These are phyloP conservation scores for Sylvietta virens DNA, from an alignment of 2,113 vertebrate genomes.

Conservation along the genomic window DNA sequence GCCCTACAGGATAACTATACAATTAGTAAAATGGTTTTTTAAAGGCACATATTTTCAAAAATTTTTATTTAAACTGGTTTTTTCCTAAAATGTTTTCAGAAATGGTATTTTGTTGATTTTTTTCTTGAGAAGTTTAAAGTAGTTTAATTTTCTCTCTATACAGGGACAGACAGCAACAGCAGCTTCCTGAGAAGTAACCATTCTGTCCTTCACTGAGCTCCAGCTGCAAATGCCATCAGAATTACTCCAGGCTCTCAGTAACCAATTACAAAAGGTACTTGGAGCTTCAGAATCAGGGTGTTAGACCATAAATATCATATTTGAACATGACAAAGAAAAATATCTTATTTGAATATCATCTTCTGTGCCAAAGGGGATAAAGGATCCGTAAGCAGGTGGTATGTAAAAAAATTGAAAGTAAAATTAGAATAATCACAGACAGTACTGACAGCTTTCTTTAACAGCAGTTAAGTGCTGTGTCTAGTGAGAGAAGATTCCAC, in stretches of 20 bases:
- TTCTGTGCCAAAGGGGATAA: background rate
- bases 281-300: background rate
- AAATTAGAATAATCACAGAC: background rate
- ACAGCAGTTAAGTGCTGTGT: background rate
- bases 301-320: background rate
- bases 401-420: background rate
- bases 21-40: background rate
- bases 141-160: background rate
- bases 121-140: background rate
- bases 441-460: background rate
- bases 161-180: background rate
- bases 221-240: background rate
- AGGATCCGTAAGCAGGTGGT: background rate
- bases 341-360: background rate
- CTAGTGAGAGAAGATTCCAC: background rate
- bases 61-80: background rate
- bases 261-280: background rate
- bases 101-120: background rate
- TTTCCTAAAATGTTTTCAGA: background rate
- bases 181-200: background rate
- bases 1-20: background rate
- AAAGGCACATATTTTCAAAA: background rate
- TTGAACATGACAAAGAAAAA: background rate
- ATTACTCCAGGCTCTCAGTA: background rate
- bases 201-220: background rate